Conservation (phyloP, 1,140 invertebrate species). For the Pachypeltis micranthus region DNA sequence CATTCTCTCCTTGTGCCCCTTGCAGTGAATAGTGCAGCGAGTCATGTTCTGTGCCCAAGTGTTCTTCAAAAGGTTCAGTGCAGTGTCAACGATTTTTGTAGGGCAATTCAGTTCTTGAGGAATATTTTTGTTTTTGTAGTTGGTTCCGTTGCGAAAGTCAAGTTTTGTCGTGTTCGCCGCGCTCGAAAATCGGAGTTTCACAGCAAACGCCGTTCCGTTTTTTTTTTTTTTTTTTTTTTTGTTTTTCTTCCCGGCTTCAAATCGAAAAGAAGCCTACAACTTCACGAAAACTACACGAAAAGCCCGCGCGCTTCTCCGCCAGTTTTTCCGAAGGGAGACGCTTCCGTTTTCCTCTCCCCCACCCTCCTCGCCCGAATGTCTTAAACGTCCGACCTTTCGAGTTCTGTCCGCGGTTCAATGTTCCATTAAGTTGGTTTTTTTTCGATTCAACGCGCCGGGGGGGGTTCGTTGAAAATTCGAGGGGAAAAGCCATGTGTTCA, state of each 20-base stretch:
- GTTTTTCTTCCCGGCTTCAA: background rate
- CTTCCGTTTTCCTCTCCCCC: too few relatives aligned
- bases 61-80: conserved; percentile 1
- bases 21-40: background rate
- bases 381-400: too few relatives aligned
- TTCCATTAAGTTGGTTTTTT: background rate
- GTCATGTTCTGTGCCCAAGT: background rate
- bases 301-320: too few relatives aligned
- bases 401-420: too few relatives aligned
- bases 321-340: too few relatives aligned
- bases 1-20: conserved; percentile 9
- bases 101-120: background rate
- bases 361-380: too few relatives aligned
- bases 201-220: background rate
- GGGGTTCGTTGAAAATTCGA: background rate
- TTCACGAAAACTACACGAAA: too few relatives aligned
- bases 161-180: background rate
- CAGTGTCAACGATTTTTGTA: background rate
- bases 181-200: background rate
- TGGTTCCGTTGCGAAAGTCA: background rate
- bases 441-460: background rate
- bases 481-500: conserved; percentile 1
- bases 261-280: too few relatives aligned
- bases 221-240: background rate
- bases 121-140: background rate